Evolutionary conservation across 2,888 invertebrate species (phyloP).

Genomic region (Cephus rjabovi): DNA sequence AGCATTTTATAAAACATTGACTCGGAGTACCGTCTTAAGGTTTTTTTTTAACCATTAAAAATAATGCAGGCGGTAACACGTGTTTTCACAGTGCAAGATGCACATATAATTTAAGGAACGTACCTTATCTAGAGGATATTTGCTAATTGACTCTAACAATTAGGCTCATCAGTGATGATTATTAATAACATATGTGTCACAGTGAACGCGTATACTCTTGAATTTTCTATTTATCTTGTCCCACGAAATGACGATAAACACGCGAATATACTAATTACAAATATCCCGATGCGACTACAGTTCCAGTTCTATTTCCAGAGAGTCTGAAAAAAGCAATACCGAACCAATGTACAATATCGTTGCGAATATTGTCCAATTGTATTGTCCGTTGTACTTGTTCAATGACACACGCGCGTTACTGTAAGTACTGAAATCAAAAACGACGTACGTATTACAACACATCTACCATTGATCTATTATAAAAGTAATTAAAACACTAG

Average conservation of each 20-base stretch:
- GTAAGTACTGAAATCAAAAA: conserved; percentile 63
- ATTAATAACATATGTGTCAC: neutral
- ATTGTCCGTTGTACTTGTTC: conserved; percentile 62
- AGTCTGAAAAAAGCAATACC: conserved; percentile 67
- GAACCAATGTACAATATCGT: conserved; percentile 65
- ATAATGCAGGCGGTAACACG: neutral
- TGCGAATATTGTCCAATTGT: conserved; percentile 65
- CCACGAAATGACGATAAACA: neutral
- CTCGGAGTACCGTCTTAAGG: neutral
- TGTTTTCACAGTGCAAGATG: neutral
- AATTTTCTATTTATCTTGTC: neutral
- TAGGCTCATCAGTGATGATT: neutral
- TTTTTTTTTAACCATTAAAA: neutral
- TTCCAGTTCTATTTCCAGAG: conserved; percentile 66
- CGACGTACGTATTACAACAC: conserved; percentile 63
- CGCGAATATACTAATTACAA: neutral
- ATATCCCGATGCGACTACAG: conserved; percentile 44
- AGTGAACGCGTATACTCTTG: neutral
- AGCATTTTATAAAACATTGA: neutral
- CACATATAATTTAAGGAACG: neutral
- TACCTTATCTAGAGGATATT: neutral
- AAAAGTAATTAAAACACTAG: conserved; percentile 57
- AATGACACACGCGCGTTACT: conserved; percentile 64
- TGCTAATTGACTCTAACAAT: neutral
- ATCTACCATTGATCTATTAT: conserved; percentile 61